Conservation (phyloP, 2,888 invertebrate species). For the Anticlea derivata region DNA sequence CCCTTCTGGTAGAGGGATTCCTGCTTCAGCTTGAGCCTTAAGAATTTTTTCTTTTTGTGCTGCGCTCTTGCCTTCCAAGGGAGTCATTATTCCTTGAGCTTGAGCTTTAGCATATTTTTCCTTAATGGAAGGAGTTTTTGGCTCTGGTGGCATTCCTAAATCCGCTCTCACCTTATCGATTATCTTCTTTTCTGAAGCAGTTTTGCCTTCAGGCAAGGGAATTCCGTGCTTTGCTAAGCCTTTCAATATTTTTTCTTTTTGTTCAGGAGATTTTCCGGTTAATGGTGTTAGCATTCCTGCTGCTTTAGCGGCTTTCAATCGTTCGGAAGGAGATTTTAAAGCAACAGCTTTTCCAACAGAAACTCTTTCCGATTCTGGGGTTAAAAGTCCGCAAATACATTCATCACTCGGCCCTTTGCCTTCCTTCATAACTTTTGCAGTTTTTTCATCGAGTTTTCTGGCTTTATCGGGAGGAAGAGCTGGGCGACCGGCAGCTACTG, state of each 20-base stretch:
- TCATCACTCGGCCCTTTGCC: conserved; percentile 43
- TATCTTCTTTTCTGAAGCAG: conserved; percentile 43
- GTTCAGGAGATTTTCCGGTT: conserved; percentile 40
- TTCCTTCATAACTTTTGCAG: conserved; percentile 41
- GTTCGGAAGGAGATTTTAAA: conserved; percentile 41
- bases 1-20: conserved; percentile 37
- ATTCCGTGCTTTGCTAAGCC: conserved; percentile 41
- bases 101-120: conserved; percentile 34
- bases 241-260: conserved; percentile 42
- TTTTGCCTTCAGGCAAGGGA: conserved; percentile 46
- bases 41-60: conserved; percentile 42
- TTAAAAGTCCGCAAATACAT: conserved; percentile 43
- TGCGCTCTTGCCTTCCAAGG: conserved; percentile 44
- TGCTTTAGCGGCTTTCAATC: conserved; percentile 43
- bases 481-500: conserved; percentile 34
- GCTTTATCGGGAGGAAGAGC: conserved; percentile 32
- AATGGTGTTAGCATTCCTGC: conserved; percentile 44
- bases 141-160: conserved; percentile 34
- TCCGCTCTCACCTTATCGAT: conserved; percentile 36
- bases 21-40: conserved; percentile 30
- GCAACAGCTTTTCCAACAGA: conserved; percentile 25
- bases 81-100: conserved; percentile 40
- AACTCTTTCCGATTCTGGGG: conserved; percentile 30
- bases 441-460: conserved; percentile 25
- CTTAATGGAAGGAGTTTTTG: conserved; percentile 31